A percentile compares a stretch with the other conserved stretches of the same genome.
These are phyloP conservation scores for Spea bombifrons DNA, from an alignment of 2,113 vertebrate genomes.

Conservation along the genomic window DNA sequence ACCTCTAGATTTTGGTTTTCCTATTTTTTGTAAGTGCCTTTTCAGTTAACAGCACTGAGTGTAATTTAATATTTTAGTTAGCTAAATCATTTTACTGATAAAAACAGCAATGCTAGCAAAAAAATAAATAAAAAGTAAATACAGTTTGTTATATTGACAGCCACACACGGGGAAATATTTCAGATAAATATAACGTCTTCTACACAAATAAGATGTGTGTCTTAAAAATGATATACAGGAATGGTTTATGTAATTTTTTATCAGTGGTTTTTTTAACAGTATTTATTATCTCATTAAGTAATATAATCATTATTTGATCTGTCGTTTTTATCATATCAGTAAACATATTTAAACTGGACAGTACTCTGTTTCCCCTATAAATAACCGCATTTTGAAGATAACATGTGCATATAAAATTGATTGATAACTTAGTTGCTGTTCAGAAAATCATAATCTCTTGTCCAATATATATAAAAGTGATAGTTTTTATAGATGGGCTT, in stretches of 20 bases:
- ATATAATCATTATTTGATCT: constrained; percentile 5
- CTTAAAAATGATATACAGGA: constrained; percentile 27
- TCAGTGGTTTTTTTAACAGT: constrained; percentile 12
- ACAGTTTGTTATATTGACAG: constrained; percentile 46
- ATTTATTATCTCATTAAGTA: constrained; percentile 12
- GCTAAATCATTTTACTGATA: constrained; percentile 48
- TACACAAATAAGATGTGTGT: constrained; percentile 37
- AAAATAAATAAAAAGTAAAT: constrained; percentile 31
- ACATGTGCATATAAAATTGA: constrained; percentile 3
- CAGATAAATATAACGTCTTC: constrained; percentile 38
- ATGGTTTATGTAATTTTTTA: constrained; percentile 36
- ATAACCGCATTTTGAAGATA: constrained; percentile 4
- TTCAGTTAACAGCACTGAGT: constrained; percentile 41
- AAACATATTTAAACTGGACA: constrained; percentile 23
- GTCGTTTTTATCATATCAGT: constrained; percentile 19
- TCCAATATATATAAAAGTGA: background rate
- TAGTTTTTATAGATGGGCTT: background rate
- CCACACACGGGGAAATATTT: constrained; percentile 44
- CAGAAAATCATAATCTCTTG: background rate
- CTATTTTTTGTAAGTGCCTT: constrained; percentile 30
- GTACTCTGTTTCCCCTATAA: background rate
- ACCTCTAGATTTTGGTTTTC: constrained; percentile 20
- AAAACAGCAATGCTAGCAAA: constrained; percentile 39
- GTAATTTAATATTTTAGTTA: constrained; percentile 48
- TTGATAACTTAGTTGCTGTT: background rate